phyloP scores from a whole-genome alignment of 2,113 vertebrate genomes.

The Noturus placidus region DNA sequence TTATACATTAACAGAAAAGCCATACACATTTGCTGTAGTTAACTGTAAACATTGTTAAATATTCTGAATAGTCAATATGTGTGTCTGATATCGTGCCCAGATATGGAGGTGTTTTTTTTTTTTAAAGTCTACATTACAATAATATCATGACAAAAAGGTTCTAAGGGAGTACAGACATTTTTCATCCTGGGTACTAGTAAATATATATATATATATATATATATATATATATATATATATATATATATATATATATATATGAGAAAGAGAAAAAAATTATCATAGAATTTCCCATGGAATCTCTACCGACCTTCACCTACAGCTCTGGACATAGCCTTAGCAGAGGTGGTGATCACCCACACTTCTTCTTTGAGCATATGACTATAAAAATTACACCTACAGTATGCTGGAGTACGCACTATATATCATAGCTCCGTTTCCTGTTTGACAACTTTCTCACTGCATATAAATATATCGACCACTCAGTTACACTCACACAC shows the following conservation, averaged over 20 bases:
- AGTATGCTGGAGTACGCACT: neutral
- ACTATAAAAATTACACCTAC: slow-evolving; percentile 19
- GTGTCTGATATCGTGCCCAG: neutral
- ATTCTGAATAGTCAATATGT: neutral
- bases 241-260: neutral
- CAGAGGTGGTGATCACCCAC: slow-evolving; percentile 32
- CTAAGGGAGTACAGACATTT: neutral
- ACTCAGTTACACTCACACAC: slow-evolving; percentile 18
- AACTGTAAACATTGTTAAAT: neutral
- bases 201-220: neutral
- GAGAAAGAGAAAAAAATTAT: neutral
- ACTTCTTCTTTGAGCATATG: neutral
- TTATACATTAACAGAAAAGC: neutral
- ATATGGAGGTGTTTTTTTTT: neutral
- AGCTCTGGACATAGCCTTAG: slow-evolving; percentile 10
- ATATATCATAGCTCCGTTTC: slow-evolving; percentile 46
- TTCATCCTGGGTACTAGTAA: neutral
- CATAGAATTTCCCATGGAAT: neutral
- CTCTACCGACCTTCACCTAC: neutral
- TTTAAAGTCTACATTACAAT: neutral
- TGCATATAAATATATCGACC: slow-evolving; percentile 46
- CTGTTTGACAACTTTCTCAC: slow-evolving; percentile 49
- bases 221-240: neutral
- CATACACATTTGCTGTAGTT: neutral
- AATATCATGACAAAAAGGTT: neutral